A percentile compares a stretch with the other conserved stretches of the same genome.
Conservation (phyloP, 2,888 invertebrate genomes). For the Ormyrus rosae region DNA sequence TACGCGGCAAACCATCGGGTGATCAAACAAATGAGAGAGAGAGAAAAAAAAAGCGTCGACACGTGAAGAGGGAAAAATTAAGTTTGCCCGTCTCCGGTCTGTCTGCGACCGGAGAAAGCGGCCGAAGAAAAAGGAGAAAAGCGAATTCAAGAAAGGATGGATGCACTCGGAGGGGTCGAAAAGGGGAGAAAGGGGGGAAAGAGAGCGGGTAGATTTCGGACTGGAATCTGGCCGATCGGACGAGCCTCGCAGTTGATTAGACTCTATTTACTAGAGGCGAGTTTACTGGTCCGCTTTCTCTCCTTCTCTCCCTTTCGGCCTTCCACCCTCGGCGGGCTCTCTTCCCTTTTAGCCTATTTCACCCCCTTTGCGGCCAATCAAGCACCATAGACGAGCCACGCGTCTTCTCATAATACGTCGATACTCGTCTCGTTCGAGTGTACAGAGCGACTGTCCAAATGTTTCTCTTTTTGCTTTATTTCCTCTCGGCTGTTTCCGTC, state of each 20-base stretch:
- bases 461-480: conserved; percentile 34
- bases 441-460: conserved; percentile 52
- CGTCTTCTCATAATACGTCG: conserved; percentile 62
- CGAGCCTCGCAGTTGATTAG: conserved; percentile 73
- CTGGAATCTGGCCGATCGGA: conserved; percentile 73
- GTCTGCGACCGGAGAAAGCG: conserved; percentile 13
- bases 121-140: conserved; percentile 42
- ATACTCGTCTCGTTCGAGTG: conserved; percentile 54
- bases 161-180: background rate
- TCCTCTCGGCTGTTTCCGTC: no score
- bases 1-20: no score
- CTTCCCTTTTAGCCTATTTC: conserved; percentile 67
- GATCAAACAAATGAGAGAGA: background rate
- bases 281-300: conserved; percentile 68
- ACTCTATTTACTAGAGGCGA: conserved; percentile 74
- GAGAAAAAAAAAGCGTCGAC: conserved; percentile 4
- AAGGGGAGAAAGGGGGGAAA: conserved; percentile 44
- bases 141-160: conserved; percentile 35
- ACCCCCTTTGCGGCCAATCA: conserved; percentile 75
- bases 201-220: conserved; percentile 65
- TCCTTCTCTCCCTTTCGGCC: conserved; percentile 35
- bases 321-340: conserved; percentile 49
- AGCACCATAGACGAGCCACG: conserved; percentile 72
- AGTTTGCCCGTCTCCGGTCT: conserved; percentile 30
- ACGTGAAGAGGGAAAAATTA: conserved; percentile 36